Base-by-base conservation (phyloP, 2,888 invertebrate genomes). In the Campoletis raptor region DNA sequence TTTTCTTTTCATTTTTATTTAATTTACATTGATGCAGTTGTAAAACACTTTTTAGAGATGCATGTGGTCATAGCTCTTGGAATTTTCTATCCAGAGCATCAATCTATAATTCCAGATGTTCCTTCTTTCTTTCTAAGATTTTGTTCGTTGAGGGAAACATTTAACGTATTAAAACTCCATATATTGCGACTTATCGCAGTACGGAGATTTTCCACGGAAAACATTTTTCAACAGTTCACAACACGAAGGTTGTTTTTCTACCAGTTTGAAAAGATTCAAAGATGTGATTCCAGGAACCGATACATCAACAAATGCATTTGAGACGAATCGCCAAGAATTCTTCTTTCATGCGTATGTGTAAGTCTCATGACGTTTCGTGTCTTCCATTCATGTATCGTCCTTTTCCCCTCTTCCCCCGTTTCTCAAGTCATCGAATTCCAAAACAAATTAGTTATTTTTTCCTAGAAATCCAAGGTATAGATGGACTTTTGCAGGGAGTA, bases 371-470 rank as follows among this genome's bases (percentile, higher is more conserved):
- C 54, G 24, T 54, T 74, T 52, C 67, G 48, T 45, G 70, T 73
- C 81, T 73, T 79, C 77, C 45, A 83, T 83, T 66, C 61, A 66
- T 70, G 21, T 42, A 40, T 77, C 57, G 21, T 37, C 24, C 21
- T 9, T 70, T 30, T 36, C 37, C 61, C 61, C 45, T 64, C 64
- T 61, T 36, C 42, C 21, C 30, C 30, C 61, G 30, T 61, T 54
- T 42, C 66, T 4, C 30, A 9, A 57, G 37, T 66, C 70, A 21
- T 77, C 72, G 40, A 76, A 74, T 74, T 54, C 42, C 21, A 24
- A 81, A 73, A 57, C 18, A 66, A 81, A 74, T n/a, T 21, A 37
- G 52, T 37, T 81, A 48, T 61, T 30, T 61, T 76, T 83, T 83
- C 83, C 37, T 69, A 74, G 83, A 86, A 86, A 61, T 61, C 30